Evolutionary conservation across 1,140 invertebrate genomes (phyloP).

Genomic region (Drosophila pandora): DNA sequence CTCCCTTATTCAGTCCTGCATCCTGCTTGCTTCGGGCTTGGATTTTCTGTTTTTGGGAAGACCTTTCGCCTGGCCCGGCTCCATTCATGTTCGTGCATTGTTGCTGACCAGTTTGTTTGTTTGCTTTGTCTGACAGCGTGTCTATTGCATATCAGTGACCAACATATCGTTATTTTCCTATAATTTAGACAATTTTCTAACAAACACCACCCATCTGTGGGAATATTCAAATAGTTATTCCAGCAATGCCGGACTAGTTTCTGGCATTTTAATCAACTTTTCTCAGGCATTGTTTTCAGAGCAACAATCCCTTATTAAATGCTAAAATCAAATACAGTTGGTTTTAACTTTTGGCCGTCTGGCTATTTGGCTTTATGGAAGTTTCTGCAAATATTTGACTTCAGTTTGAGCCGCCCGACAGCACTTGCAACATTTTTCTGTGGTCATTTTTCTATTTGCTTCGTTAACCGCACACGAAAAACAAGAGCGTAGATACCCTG

Average conservation of each 20-base stretch:
- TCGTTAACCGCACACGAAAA: constrained; percentile 73
- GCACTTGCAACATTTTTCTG: constrained; percentile 47
- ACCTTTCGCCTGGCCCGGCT: constrained; percentile 21
- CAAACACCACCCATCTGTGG: constrained; percentile 13
- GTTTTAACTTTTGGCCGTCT: constrained; percentile 23
- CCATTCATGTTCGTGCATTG: constrained; percentile 33
- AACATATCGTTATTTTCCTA: constrained; percentile 48
- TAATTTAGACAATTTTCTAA: constrained; percentile 55
- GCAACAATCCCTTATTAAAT: constrained; percentile 45
- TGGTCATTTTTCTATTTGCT: constrained; percentile 70
- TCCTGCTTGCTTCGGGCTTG: constrained; percentile 2
- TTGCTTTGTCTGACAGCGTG: constrained; percentile 39
- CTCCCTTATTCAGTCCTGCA: constrained; percentile 6
- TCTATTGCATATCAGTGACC: constrained; percentile 67
- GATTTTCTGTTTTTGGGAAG: constrained; percentile 22
- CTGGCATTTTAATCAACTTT: constrained; percentile 68
- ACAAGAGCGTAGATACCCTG: constrained; percentile 40
- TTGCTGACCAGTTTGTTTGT: constrained; percentile 40
- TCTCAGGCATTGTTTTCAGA: background rate
- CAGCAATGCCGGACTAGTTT: constrained; percentile 4
- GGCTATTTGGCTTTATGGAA: constrained; percentile 65
- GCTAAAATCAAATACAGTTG: constrained; percentile 44
- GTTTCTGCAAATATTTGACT: constrained; percentile 66
- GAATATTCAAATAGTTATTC: constrained; percentile 55
- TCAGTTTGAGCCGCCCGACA: constrained; percentile 23